Evolutionary conservation across 2,113 vertebrate species (phyloP).

Genomic region (Ammospiza caudacuta): DNA sequence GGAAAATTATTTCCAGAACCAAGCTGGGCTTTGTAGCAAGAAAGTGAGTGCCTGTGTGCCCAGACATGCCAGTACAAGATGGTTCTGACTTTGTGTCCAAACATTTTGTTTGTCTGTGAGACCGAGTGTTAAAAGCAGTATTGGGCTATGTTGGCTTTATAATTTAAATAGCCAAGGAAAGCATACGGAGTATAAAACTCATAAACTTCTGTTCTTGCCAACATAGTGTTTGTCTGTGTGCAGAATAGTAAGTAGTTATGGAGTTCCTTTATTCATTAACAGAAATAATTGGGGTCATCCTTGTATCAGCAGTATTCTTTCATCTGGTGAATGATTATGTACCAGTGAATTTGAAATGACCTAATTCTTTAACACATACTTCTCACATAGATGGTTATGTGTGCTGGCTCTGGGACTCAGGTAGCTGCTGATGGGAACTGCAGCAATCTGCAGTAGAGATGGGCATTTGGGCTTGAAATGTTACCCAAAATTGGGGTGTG

Average conservation of each 20-base stretch:
- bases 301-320: neutral
- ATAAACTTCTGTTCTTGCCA: neutral
- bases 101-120: neutral
- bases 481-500: neutral
- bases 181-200: neutral
- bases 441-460: neutral
- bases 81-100: neutral
- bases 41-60: neutral
- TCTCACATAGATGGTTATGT: neutral
- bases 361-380: neutral
- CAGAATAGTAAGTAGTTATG: neutral
- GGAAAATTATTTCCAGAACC: neutral
- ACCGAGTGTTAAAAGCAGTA: neutral
- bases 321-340: neutral
- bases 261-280: neutral
- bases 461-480: neutral
- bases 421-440: neutral
- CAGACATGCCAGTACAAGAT: neutral
- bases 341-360: neutral
- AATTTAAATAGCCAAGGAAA: neutral
- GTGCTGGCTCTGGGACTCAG: neutral
- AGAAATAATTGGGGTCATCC: constrained; percentile 23
- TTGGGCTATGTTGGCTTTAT: neutral
- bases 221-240: neutral
- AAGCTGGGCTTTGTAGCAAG: neutral